These are phyloP conservation scores for Acrocephalus arundinaceus DNA, from an alignment of 2,113 vertebrate species.

Conservation along the genomic window DNA sequence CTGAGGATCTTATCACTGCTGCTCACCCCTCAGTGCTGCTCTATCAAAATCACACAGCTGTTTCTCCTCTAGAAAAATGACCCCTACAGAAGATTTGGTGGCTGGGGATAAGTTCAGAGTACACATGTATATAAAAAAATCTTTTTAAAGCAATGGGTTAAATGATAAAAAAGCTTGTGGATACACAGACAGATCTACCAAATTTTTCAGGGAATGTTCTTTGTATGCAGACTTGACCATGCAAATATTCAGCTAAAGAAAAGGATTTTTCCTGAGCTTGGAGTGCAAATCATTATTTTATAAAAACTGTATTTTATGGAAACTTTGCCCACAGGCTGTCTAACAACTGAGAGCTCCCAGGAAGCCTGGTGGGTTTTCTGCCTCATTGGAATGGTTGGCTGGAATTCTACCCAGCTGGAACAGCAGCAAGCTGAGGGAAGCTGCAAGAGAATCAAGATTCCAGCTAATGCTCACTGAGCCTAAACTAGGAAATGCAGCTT, in stretches of 20 bases:
- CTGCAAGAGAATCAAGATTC: not conserved
- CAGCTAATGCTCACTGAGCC: not conserved
- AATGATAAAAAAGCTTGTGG: not conserved
- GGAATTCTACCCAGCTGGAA: not conserved
- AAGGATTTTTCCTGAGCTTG: fast-evolving
- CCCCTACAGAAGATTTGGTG: not conserved
- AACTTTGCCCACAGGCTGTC: not conserved
- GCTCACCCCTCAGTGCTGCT: not conserved
- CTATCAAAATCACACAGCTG: not conserved
- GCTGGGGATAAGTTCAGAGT: not conserved
- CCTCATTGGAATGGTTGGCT: not conserved
- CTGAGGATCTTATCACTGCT: not conserved
- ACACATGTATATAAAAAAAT: not conserved
- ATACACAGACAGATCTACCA: not conserved
- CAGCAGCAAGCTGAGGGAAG: not conserved
- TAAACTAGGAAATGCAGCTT: not conserved
- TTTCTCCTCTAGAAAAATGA: not conserved
- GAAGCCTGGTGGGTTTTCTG: not conserved
- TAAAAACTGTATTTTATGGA: not conserved
- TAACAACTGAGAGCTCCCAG: not conserved
- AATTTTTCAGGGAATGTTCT: not conserved
- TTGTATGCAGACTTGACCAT: not conserved
- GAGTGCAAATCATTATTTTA: not conserved
- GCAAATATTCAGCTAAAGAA: not conserved
- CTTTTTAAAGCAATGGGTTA: not conserved